A percentile compares a stretch with the other conserved stretches of the same genome.
These are phyloP conservation scores for Coelopa frigida DNA, from an alignment of 1,140 invertebrate species.

Conservation along the genomic window DNA sequence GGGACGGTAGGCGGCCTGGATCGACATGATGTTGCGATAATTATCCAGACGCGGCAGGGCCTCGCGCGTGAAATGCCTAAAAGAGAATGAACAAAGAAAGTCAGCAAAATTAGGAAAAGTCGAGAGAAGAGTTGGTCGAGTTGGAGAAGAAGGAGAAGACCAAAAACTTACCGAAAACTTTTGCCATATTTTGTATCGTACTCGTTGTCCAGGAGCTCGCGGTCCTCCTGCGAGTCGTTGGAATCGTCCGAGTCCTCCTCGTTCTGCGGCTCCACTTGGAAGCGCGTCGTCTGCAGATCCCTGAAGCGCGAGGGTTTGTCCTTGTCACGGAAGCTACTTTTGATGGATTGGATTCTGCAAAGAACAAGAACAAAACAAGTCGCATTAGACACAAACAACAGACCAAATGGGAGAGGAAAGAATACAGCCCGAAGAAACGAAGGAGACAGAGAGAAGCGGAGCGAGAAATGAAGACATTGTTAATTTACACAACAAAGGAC, in stretches of 20 bases:
- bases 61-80: constrained; percentile 82
- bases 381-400: not conserved
- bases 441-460: not conserved
- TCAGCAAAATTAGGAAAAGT: not conserved
- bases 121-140: too few relatives aligned
- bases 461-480: not conserved
- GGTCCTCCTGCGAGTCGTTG: constrained; percentile 48
- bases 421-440: not conserved
- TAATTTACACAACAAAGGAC: not conserved
- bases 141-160: not conserved
- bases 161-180: constrained; percentile 61
- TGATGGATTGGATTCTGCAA: constrained; percentile 43
- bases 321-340: constrained; percentile 54
- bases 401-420: not conserved
- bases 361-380: not conserved
- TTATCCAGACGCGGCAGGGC: constrained; percentile 85
- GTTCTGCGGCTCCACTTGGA: constrained; percentile 48
- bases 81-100: constrained; percentile 16
- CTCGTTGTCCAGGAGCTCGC: constrained; percentile 51
- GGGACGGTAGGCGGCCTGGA: constrained; percentile 80
- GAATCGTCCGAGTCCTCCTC: constrained; percentile 47
- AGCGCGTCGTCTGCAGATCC: constrained; percentile 52
- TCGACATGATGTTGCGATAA: constrained; percentile 88
- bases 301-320: constrained; percentile 54
- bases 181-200: constrained; percentile 71